phyloP scores from a whole-genome alignment of 2,888 invertebrate genomes.

The Ptilodon capucinus region DNA sequence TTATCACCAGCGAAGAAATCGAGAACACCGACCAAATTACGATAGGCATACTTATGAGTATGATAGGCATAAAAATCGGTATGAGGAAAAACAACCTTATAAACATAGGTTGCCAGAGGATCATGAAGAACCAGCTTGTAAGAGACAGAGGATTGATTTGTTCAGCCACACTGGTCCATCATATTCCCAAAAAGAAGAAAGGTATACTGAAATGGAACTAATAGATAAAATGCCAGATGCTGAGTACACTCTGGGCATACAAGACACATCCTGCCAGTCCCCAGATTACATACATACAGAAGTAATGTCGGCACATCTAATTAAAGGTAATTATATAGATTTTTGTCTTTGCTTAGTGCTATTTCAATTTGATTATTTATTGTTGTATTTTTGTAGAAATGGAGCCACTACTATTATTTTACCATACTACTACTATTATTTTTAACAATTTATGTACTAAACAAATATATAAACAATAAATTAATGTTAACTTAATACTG shows the following conservation, averaged over 20 bases:
- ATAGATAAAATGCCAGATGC: conserved; percentile 17
- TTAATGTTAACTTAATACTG: too few species aligned
- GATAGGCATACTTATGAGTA: conserved; percentile 31
- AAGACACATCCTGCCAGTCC: conserved; percentile 56
- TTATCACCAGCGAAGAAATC: conserved; percentile 8
- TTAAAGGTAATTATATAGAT: conserved; percentile 49
- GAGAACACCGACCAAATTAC: conserved; percentile 12
- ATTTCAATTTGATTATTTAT: too few species aligned
- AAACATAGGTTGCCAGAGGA: conserved; percentile 50
- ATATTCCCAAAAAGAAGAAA: conserved; percentile 24
- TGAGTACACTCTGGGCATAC: conserved; percentile 27
- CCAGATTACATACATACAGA: conserved; percentile 55
- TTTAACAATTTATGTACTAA: too few species aligned
- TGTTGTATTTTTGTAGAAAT: too few species aligned
- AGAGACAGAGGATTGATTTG: conserved; percentile 46
- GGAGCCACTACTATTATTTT: too few species aligned
- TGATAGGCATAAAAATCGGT: conserved; percentile 27
- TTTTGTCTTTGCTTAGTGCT: background rate
- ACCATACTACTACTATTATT: too few species aligned
- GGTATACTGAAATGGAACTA: conserved; percentile 21
- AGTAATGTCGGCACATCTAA: conserved; percentile 23
- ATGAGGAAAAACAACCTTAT: conserved; percentile 33
- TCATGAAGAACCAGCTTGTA: conserved; percentile 49
- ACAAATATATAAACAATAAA: too few species aligned
- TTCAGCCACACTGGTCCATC: conserved; percentile 13